phyloP scores from a whole-genome alignment of 2,888 invertebrate species.

The Melieria picta region DNA sequence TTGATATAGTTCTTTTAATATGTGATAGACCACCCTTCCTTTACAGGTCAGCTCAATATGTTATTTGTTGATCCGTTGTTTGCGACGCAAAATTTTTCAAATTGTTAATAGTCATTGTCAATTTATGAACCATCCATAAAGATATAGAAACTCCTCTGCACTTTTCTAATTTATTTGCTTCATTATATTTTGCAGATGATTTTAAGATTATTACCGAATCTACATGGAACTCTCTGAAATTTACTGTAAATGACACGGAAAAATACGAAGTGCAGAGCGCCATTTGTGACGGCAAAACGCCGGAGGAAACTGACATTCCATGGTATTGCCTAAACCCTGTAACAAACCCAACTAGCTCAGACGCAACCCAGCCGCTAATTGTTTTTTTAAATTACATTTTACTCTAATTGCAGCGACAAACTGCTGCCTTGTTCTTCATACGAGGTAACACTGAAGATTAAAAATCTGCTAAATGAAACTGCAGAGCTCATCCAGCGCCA shows the following conservation, averaged over 20 bases:
- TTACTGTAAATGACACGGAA: constrained; percentile 46
- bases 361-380: background rate
- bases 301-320: background rate
- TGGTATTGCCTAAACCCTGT: background rate
- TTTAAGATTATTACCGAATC: constrained; percentile 44
- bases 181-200: constrained; percentile 31
- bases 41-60: too few relatives aligned
- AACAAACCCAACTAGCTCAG: background rate
- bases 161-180: too few relatives aligned
- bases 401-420: constrained; percentile 45
- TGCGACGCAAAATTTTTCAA: too few relatives aligned
- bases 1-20: too few relatives aligned
- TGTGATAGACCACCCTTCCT: too few relatives aligned
- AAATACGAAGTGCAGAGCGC: constrained; percentile 50
- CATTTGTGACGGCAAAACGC: constrained; percentile 45
- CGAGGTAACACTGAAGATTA: constrained; percentile 46
- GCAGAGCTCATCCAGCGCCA: constrained; percentile 35
- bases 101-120: too few relatives aligned
- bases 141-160: too few relatives aligned
- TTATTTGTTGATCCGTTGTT: too few relatives aligned
- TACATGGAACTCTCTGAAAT: constrained; percentile 47
- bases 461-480: constrained; percentile 33
- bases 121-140: too few relatives aligned
- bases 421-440: constrained; percentile 59
- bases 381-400: background rate